Evolutionary conservation across 2,113 vertebrate genomes (phyloP), one percentile per base, ranked within the genome.

Genomic region (Chrysochloris asiatica): DNA sequence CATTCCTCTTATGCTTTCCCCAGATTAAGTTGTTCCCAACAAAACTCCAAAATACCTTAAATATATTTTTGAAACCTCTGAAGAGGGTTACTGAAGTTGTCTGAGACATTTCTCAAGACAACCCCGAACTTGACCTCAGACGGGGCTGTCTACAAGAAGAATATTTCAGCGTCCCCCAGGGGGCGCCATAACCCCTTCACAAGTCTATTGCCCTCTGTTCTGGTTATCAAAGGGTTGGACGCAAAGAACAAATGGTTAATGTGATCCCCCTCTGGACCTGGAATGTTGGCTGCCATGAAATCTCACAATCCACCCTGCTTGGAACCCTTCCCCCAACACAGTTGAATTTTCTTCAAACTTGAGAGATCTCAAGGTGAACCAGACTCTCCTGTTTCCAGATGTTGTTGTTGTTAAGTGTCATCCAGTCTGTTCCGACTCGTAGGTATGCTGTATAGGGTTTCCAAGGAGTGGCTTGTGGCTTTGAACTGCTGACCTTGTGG

Each of bases 181-280:
- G 96, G 96, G 96, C 94, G 80, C 95, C 92, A 95, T 95, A 95
- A 94, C 67, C 75, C 93, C 95, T 96, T 89, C 54, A 26, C 94
- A 96, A 94, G 47, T 93, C 88, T 91, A 85, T 50, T 50, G 63
- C 69, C 69, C 59, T 91, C 86, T 47, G 33, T 90, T 95, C 52
- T 67, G 41, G 50, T 90, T 67, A 86, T 87, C 72, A 75, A 45
- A 71, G 19, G 71, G 61, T 82, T 73, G 47, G 45, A 90, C 82
- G 82, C 78, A 90, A 89, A 91, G 67, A 89, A 65, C 22, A 82
- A 69, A 79, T 90, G 45, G 94, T 59, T 24, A 90, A 21, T 88
- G 14, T 63, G 38, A 92, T 71, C 12, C 30, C 38, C 63, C 77
- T 48, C 50, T 86, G 89, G 69, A 48, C 52, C 45, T 4, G 33